Conservation (phyloP, 2,113 vertebrate species). For the Synchiropus splendidus region DNA sequence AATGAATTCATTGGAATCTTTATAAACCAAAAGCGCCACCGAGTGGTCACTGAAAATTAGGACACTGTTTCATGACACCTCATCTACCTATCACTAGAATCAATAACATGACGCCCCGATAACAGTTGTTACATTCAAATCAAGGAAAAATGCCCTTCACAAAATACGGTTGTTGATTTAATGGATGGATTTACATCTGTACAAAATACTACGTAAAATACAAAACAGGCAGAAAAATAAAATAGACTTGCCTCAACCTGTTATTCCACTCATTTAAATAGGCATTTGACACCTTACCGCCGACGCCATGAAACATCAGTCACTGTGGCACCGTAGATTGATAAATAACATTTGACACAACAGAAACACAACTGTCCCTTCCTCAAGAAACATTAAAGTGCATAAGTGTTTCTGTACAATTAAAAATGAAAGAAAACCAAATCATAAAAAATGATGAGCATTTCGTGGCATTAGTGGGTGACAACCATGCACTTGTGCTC, state of each 20-base stretch:
- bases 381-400: conserved; percentile 40
- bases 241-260: background rate
- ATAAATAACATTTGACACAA: conserved; percentile 9
- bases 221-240: conserved; percentile 29
- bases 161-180: conserved; percentile 21
- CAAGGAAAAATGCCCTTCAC: too few species aligned
- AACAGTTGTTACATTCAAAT: too few species aligned
- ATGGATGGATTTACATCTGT: conserved; percentile 62
- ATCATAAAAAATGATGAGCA: background rate
- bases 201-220: conserved; percentile 63
- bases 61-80: too few species aligned
- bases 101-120: too few species aligned
- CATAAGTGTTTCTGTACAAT: conserved; percentile 16
- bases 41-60: too few species aligned
- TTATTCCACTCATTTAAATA: background rate
- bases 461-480: conserved; percentile 3
- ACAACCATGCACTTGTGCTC: conserved; percentile 34
- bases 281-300: background rate
- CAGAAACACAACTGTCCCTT: conserved; percentile 36
- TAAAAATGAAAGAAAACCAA: background rate
- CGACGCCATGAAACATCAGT: conserved; percentile 4
- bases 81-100: too few species aligned
- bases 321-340: conserved; percentile 20
- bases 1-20: too few species aligned
- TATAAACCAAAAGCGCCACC: too few species aligned